A percentile compares a stretch with the other conserved stretches of the same genome.
Evolutionary conservation across 2,797 vertebrate genomes (phyloP).

Genomic region (Molothrus ater): DNA sequence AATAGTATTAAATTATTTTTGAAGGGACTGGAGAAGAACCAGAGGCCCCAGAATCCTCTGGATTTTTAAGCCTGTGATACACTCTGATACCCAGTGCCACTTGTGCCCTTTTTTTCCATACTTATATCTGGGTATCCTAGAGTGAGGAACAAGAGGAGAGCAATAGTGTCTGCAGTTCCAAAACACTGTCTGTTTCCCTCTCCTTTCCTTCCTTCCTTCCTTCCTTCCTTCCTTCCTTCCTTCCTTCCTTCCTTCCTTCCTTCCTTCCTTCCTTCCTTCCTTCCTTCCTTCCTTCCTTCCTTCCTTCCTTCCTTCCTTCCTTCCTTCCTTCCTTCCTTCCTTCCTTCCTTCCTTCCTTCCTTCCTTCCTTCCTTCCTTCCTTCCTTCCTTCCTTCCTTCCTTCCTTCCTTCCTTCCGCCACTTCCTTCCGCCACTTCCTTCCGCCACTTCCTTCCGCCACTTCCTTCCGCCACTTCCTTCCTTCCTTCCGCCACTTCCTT

Average conservation of each 20-base stretch:
- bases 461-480: too few relatives aligned
- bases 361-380: too few relatives aligned
- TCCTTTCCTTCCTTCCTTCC: not conserved
- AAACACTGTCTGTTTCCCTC: not conserved
- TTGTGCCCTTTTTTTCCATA: not conserved
- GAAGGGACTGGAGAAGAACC: not conserved
- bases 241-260: too few relatives aligned
- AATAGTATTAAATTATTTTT: not conserved
- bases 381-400: not conserved
- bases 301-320: too few relatives aligned
- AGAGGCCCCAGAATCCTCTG: not conserved
- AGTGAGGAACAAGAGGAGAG: not conserved
- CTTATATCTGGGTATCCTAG: not conserved
- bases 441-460: too few relatives aligned
- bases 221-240: not conserved
- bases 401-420: too few relatives aligned
- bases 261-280: too few relatives aligned
- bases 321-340: not conserved
- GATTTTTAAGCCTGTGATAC: not conserved
- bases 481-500: too few relatives aligned
- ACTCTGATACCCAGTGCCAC: not conserved
- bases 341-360: accelerated
- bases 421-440: too few relatives aligned
- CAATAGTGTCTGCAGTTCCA: not conserved
- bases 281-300: accelerated